Evolutionary conservation across 2,888 invertebrate genomes (phyloP).

Genomic region (Tachina grossa): DNA sequence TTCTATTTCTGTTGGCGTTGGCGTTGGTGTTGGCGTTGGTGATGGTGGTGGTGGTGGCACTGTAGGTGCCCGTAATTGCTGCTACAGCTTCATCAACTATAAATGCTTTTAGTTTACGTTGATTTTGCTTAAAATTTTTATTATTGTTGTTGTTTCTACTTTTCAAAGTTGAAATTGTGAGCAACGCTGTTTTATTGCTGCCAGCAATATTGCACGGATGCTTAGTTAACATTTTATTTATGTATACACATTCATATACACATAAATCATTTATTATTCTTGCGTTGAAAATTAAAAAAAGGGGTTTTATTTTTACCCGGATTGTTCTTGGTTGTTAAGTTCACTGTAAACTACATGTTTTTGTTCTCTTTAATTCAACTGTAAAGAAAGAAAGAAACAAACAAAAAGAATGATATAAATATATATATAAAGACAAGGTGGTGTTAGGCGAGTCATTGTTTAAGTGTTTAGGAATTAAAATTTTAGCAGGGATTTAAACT

Average conservation of each 20-base stretch:
- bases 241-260: not conserved
- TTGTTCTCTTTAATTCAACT: slow-evolving; percentile 11
- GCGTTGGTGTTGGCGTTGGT: not conserved
- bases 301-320: not conserved
- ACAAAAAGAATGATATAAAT: too few species aligned
- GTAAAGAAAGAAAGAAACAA: slow-evolving; percentile 4
- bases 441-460: slow-evolving; percentile 6
- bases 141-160: slow-evolving; percentile 39
- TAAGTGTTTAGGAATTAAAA: not conserved
- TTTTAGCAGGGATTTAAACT: slow-evolving; percentile 1
- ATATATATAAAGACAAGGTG: not conserved
- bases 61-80: slow-evolving; percentile 45
- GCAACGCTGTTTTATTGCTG: slow-evolving; percentile 72
- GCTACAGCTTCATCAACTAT: slow-evolving; percentile 40
- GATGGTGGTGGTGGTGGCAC: slow-evolving; percentile 33
- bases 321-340: slow-evolving; percentile 5
- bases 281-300: not conserved
- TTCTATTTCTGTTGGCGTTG: not conserved
- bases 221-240: slow-evolving; percentile 68
- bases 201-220: slow-evolving; percentile 62
- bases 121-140: slow-evolving; percentile 32
- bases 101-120: slow-evolving; percentile 55
- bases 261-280: slow-evolving; percentile 42
- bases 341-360: slow-evolving; percentile 19
- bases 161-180: slow-evolving; percentile 58